A percentile compares a stretch with the other conserved stretches of the same genome.
These are phyloP conservation scores for Sapajus apella DNA, from an alignment of 2,113 vertebrate genomes.

Conservation along the genomic window DNA sequence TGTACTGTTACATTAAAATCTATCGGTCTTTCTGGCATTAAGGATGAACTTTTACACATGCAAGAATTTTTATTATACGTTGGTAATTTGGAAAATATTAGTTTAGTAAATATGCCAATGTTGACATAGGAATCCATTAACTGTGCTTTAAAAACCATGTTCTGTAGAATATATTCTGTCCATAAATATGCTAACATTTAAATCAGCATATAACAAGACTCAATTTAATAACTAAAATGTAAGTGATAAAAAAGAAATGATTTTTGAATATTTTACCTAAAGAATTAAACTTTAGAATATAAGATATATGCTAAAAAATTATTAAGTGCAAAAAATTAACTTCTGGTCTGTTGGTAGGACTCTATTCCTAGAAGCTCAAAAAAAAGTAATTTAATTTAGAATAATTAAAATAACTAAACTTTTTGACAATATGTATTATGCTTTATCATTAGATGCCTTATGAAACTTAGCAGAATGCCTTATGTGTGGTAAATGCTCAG, in stretches of 20 bases:
- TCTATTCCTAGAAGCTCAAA: not conserved
- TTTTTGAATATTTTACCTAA: not conserved
- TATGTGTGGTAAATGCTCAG: not conserved
- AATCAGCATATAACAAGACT: not conserved
- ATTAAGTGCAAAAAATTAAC: not conserved
- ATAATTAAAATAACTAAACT: not conserved
- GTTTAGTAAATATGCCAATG: not conserved
- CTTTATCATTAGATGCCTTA: not conserved
- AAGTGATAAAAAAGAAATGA: not conserved
- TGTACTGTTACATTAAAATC: not conserved
- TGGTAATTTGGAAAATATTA: not conserved
- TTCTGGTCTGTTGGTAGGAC: not conserved
- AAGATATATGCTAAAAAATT: not conserved
- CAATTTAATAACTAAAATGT: not conserved
- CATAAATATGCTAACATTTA: not conserved
- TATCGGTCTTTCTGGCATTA: not conserved
- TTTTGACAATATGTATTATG: not conserved
- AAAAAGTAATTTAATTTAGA: constrained; percentile 10
- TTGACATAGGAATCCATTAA: not conserved
- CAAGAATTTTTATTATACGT: not conserved
- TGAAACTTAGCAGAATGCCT: not conserved
- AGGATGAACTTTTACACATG: not conserved
- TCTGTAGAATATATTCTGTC: not conserved
- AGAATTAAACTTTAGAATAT: not conserved
- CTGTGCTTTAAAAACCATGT: not conserved